These are phyloP conservation scores for Disparrhopalites patrizii DNA, from an alignment of 2,888 invertebrate genomes.

Conservation along the genomic window DNA sequence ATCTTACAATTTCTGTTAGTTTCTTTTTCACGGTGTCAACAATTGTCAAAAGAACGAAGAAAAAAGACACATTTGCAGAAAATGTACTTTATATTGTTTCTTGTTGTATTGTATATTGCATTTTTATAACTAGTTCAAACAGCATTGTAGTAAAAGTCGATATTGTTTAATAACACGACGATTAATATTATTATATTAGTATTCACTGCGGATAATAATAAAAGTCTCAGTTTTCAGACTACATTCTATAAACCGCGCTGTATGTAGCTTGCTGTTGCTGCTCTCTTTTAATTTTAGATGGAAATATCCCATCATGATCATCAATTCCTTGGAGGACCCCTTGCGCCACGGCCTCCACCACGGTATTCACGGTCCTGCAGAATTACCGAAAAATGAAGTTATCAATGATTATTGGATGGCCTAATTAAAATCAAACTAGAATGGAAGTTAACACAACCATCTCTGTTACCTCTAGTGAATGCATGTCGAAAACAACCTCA, in stretches of 20 bases:
- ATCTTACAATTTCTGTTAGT: too few relatives aligned
- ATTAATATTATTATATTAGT: neutral
- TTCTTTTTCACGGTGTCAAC: slow-evolving; percentile 13
- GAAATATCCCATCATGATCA: too few relatives aligned
- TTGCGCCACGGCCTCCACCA: slow-evolving; percentile 36
- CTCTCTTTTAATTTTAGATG: too few relatives aligned
- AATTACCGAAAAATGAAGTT: too few relatives aligned
- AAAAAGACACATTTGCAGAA: slow-evolving; percentile 19
- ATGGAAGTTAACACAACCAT: too few relatives aligned
- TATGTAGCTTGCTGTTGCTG: too few relatives aligned
- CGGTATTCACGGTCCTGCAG: slow-evolving; percentile 42
- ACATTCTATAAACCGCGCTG: neutral
- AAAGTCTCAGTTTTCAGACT: neutral
- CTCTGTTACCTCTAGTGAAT: too few relatives aligned
- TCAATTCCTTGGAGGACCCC: slow-evolving; percentile 38
- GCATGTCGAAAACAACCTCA: too few relatives aligned
- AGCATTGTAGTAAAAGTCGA: slow-evolving; percentile 8
- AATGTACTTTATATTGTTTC: too few relatives aligned
- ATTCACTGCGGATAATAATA: slow-evolving; percentile 2
- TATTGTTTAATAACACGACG: slow-evolving; percentile 1
- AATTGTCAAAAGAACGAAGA: slow-evolving; percentile 20
- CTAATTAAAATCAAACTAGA: too few relatives aligned
- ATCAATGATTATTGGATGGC: too few relatives aligned
- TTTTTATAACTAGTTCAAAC: slow-evolving; percentile 24
- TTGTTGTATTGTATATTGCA: too few relatives aligned